Percentiles rank a stretch among this genome's conserved stretches.
Evolutionary conservation across 2,113 vertebrate genomes (phyloP).

Genomic region (Labeo catla): DNA sequence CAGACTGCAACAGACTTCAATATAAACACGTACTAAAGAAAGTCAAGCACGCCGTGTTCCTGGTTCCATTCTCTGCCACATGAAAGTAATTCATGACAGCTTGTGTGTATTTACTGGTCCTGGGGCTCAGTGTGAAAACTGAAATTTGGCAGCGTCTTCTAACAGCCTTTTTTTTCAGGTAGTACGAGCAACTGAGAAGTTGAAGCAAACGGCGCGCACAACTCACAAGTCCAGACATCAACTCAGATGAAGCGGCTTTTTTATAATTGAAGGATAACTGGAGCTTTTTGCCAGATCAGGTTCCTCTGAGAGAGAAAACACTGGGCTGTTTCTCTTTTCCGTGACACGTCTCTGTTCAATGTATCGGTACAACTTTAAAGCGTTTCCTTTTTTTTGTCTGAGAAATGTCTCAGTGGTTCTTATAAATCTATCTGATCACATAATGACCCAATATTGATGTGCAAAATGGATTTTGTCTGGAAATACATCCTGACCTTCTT

Average conservation of each 20-base stretch:
- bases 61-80: constrained; percentile 50
- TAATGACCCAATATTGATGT: constrained; percentile 4
- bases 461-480: constrained; percentile 4
- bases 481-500: background rate
- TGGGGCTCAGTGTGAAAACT: constrained; percentile 51
- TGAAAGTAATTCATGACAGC: constrained; percentile 55
- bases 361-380: constrained; percentile 16
- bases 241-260: constrained; percentile 40
- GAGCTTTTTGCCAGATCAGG: constrained; percentile 45
- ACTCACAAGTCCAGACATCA: constrained; percentile 37
- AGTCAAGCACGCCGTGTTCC: constrained; percentile 24
- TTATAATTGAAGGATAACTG: constrained; percentile 48
- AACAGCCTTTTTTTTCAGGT: constrained; percentile 26
- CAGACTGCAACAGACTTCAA: constrained; percentile 45
- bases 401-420: background rate
- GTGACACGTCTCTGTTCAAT: constrained; percentile 17
- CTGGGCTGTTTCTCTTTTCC: background rate
- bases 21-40: constrained; percentile 44
- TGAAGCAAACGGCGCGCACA: constrained; percentile 22
- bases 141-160: constrained; percentile 48
- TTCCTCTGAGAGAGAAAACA: constrained; percentile 9
- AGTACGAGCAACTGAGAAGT: constrained; percentile 35
- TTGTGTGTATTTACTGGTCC: constrained; percentile 52
- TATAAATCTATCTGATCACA: background rate
- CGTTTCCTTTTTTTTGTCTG: background rate